Evolutionary conservation across 2,113 vertebrate genomes (phyloP).

Genomic region (Clupea harengus): DNA sequence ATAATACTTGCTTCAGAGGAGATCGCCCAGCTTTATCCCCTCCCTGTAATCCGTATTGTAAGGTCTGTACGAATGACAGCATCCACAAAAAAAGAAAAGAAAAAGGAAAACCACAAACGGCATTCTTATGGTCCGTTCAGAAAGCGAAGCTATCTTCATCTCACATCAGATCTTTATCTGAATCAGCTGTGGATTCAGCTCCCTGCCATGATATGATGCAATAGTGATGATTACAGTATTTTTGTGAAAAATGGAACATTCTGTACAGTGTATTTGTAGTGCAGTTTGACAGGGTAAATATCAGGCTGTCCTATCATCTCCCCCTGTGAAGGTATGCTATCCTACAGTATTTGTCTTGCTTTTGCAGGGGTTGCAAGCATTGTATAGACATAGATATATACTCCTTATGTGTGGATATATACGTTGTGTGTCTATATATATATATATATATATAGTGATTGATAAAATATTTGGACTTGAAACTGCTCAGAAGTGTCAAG

Average conservation of each 20-base stretch:
- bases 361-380: neutral
- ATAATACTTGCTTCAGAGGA: constrained; percentile 10
- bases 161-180: neutral
- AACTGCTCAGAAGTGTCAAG: constrained; percentile 80
- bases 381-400: neutral
- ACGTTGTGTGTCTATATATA: neutral
- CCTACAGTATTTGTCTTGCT: neutral
- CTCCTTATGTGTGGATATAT: neutral
- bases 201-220: neutral
- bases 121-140: neutral
- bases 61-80: neutral
- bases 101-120: neutral
- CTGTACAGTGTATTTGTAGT: neutral
- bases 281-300: neutral
- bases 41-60: constrained; percentile 5
- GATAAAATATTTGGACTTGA: constrained; percentile 83
- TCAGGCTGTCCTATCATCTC: neutral
- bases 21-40: neutral
- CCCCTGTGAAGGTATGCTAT: neutral
- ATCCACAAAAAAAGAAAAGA: neutral
- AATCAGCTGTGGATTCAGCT: neutral
- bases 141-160: neutral
- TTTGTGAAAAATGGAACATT: neutral
- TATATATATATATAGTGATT: constrained; percentile 57
- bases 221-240: neutral